Evolutionary conservation across 2,797 vertebrate genomes (phyloP).

Genomic region (Melanitta fusca): DNA sequence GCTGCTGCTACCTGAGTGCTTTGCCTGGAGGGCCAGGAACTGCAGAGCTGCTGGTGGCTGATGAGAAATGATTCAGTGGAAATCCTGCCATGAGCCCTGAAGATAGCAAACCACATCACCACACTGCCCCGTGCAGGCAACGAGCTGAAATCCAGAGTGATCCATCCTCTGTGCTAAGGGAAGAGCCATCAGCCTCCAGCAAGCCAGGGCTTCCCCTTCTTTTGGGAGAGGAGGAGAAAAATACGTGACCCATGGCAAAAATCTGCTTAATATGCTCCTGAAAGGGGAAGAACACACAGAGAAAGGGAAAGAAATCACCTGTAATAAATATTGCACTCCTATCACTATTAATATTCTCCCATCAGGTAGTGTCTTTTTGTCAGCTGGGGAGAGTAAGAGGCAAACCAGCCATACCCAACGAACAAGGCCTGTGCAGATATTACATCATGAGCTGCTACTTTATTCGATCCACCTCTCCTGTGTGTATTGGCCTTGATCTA

Average conservation of each 20-base stretch:
- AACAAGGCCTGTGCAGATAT: not conserved
- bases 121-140: not conserved
- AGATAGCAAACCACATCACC: not conserved
- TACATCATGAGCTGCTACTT: not conserved
- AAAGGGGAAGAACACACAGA: not conserved
- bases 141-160: not conserved
- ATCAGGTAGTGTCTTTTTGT: not conserved
- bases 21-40: slow-evolving; percentile 25
- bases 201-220: not conserved
- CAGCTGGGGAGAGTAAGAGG: not conserved
- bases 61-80: not conserved
- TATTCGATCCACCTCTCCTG: not conserved
- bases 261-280: not conserved
- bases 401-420: not conserved
- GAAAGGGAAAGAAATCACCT: not conserved
- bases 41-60: slow-evolving; percentile 18
- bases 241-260: not conserved
- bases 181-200: not conserved
- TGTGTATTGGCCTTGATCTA: not conserved
- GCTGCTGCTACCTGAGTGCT: not conserved
- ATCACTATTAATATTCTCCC: not conserved
- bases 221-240: not conserved
- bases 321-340: not conserved
- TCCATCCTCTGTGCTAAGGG: not conserved
- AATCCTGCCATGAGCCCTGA: rapidly evolving